Evolutionary conservation across 2,888 invertebrate species (phyloP), one percentile per base, ranked within the genome.

Genomic region (Nymphalis polychloros): DNA sequence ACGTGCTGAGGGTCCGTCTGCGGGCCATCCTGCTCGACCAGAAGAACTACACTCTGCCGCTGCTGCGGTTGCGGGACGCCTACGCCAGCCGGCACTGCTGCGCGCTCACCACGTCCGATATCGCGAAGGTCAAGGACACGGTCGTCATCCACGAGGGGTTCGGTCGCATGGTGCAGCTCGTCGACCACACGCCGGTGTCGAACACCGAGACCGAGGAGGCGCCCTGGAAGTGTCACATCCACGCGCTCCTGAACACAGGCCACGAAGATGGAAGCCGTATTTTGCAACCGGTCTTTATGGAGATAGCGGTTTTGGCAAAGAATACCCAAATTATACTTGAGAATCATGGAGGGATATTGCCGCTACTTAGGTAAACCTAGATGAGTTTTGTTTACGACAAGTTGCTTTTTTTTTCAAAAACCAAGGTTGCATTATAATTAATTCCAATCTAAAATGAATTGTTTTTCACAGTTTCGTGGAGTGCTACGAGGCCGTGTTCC

Each of bases 1-100:
- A 95, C 68, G 93, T 95, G 1, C 88, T 95, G 8, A 88, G 95
- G 72, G 94, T 95, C 0, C 95, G 97, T 77, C 95, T 97, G 2
- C 93, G 96, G 1, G 94, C 95, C 68, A 89, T 97, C 50, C 92
- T 97, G 20, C 89, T 95, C 81, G 97, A 97, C 81, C 96, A 96
- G 52, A 96, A 96, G 31, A 94, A 95, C 3, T 94, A 95, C 80
- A 93, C 94, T 65, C 92, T 98, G 75, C 97, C 97, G 0, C 89
- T 98, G 0, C 95, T 97, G 77, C 95, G 96, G 79, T 95, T 98
- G 74, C 94, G 97, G 61, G 97, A 97, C 82, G 93, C 97, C 70
- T 96, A 96, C 83, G 97, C 97, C 75, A 95, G 95, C 76, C 94
- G 97, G 10, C 96, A 95, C 81, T 95, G 96, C 84, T 95, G 95